A percentile compares a stretch with the other conserved stretches of the same genome.
These are phyloP conservation scores for Struthio camelus DNA, from an alignment of 2,113 vertebrate species.

Conservation along the genomic window DNA sequence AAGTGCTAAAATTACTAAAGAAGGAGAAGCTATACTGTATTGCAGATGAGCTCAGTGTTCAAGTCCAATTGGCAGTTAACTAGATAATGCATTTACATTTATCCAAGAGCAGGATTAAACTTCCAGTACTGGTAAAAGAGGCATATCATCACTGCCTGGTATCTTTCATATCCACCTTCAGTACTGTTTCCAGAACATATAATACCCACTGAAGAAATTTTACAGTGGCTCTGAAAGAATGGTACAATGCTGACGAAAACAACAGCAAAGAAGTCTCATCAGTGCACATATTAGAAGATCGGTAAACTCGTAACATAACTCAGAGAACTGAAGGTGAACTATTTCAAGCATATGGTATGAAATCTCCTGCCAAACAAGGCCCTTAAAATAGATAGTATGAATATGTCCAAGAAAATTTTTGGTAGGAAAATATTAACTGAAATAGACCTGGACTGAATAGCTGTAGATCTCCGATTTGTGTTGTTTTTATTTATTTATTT, in stretches of 20 bases:
- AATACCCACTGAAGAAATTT: not conserved
- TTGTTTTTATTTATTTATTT: not conserved
- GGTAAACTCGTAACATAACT: not conserved
- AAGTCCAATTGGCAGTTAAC: not conserved
- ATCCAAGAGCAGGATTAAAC: not conserved
- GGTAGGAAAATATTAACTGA: not conserved
- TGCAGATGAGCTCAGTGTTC: not conserved
- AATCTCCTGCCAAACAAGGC: not conserved
- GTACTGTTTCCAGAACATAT: not conserved
- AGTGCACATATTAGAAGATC: not conserved
- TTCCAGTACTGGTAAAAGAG: not conserved
- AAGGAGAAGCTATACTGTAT: not conserved
- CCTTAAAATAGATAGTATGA: not conserved
- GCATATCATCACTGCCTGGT: not conserved
- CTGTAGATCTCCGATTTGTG: not conserved
- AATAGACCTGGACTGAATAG: not conserved
- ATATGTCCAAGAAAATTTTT: not conserved
- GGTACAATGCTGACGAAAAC: not conserved
- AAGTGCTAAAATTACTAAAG: not conserved
- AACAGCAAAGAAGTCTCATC: not conserved
- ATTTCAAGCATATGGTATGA: not conserved
- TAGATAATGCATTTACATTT: not conserved
- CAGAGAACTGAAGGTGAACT: not conserved
- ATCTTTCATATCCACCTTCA: not conserved
- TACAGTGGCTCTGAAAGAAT: not conserved